Base-by-base conservation (phyloP, 2,888 invertebrate genomes). In the Nephrotoma guestfalica region DNA sequence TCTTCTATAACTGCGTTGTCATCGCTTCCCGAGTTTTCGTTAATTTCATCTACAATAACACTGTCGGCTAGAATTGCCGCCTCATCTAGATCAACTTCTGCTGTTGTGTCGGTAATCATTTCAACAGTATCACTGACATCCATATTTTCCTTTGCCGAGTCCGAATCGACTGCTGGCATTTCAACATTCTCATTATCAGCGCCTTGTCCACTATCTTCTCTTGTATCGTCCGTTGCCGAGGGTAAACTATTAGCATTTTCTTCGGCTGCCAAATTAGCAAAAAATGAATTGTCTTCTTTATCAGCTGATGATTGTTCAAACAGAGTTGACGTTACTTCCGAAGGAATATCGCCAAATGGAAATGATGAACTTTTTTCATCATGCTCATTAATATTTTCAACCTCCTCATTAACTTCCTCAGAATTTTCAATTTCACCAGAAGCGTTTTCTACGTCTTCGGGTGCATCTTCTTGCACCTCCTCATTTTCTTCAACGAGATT, bases 191-290 rank as follows among this genome's bases (percentile, higher is more conserved):
- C 87, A 86, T 89, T 88, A 51, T 88, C 88, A 86, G 89, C 89
- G 42, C 89, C 89, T 40, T 40, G 86, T 18, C 47, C 11, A 18
- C 42, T 42, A 40, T 88, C 88, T 2, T 89, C 89, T 41, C 88
- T 87, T 87, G 3, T 88, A 86, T 91, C 91, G 30, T 91, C 91
- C 0, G 90, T 90, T 4, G 90, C 91, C 4, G 91, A 91, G 0
- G 91, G 92, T 86, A 92, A 88, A 85, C 91, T 91, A 84, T 92
- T 92, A 4, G 91, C 91, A 89, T 92, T 92, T 86, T 92, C 91
- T 0, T 91, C 87, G 13, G 57, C 91, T 4, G 90, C 91, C 45
- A 91, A 88, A 7, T 91, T 91, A 1, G 92, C 91, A 7, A 92
- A 87, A 9, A 92, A 88, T 2, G 90, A 91, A 43, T 90, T 91